Conservation (phyloP, 2,888 invertebrate species). For the Clivina fossor region DNA sequence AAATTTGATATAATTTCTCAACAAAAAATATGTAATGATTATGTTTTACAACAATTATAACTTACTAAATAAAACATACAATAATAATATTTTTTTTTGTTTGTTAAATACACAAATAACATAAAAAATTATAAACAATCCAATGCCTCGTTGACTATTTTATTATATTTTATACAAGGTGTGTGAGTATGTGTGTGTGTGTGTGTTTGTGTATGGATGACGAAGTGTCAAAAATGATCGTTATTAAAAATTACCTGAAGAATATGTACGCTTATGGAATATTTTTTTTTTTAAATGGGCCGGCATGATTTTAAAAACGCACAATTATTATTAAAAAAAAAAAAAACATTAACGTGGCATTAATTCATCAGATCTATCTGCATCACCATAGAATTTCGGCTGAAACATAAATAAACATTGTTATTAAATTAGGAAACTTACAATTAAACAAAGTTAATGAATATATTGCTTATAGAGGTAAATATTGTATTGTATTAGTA, state of each 20-base stretch:
- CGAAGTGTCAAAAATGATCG: conserved; percentile 21
- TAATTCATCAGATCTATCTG: conserved; percentile 62
- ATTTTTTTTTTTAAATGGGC: conserved; percentile 33
- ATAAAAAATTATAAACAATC: background rate
- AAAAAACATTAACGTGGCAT: conserved; percentile 28
- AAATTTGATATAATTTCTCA: background rate
- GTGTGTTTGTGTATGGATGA: background rate
- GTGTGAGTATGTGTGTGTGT: conserved; percentile 14
- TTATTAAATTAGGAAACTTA: too few relatives aligned
- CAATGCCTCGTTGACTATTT: conserved; percentile 16
- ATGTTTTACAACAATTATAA: background rate
- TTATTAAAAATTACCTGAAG: conserved; percentile 29
- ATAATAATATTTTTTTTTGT: background rate
- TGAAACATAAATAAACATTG: conserved; percentile 50
- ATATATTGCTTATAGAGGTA: too few relatives aligned
- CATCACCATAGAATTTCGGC: conserved; percentile 68
- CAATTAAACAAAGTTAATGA: too few relatives aligned
- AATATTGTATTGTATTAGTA: too few relatives aligned
- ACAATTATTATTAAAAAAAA: conserved; percentile 1
- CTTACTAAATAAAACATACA: background rate
- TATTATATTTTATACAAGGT: conserved; percentile 20
- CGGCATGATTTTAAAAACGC: conserved; percentile 26
- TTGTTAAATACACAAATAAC: background rate
- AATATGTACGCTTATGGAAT: conserved; percentile 27
- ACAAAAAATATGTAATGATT: background rate